phyloP scores from a whole-genome alignment of 2,113 vertebrate genomes.

The Trematocara nigrifrons region DNA sequence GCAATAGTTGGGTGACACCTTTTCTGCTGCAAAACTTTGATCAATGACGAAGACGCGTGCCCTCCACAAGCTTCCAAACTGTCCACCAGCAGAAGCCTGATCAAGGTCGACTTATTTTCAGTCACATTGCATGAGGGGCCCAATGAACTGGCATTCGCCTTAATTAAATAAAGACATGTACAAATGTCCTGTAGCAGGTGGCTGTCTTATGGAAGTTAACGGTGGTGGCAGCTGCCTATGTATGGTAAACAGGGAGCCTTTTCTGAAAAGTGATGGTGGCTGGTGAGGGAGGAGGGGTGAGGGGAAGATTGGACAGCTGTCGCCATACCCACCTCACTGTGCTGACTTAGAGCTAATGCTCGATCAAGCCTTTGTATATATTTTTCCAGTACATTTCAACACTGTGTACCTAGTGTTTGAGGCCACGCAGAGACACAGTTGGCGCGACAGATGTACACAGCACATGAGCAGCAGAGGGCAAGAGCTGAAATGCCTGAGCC shows the following conservation, averaged over 20 bases:
- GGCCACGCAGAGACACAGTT: slow-evolving; percentile 49
- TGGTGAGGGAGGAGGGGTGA: slow-evolving; percentile 18
- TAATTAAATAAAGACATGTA: slow-evolving; percentile 80
- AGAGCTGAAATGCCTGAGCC: slow-evolving; percentile 19
- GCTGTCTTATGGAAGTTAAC: slow-evolving; percentile 72
- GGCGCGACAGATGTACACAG: slow-evolving; percentile 55
- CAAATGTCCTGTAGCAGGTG: slow-evolving; percentile 76
- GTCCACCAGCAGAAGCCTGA: slow-evolving; percentile 46
- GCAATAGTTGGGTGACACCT: background rate
- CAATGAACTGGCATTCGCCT: slow-evolving; percentile 72
- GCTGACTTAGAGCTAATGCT: slow-evolving; percentile 65
- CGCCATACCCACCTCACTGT: slow-evolving; percentile 60
- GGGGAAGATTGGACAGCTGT: slow-evolving; percentile 57
- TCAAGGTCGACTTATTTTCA: slow-evolving; percentile 71
- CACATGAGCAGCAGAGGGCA: slow-evolving; percentile 49
- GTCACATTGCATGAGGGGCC: slow-evolving; percentile 66
- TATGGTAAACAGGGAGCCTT: slow-evolving; percentile 69
- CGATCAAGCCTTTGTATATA: slow-evolving; percentile 64
- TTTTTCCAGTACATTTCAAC: slow-evolving; percentile 61
- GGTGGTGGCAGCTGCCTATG: slow-evolving; percentile 74
- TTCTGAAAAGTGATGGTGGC: slow-evolving; percentile 65
- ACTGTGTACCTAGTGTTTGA: slow-evolving; percentile 51
- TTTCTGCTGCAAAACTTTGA: slow-evolving; percentile 35
- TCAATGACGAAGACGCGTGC: background rate
- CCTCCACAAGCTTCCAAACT: slow-evolving; percentile 2